Evolutionary conservation across 2,113 vertebrate genomes (phyloP).

Genomic region (Epinephelus fuscoguttatus): DNA sequence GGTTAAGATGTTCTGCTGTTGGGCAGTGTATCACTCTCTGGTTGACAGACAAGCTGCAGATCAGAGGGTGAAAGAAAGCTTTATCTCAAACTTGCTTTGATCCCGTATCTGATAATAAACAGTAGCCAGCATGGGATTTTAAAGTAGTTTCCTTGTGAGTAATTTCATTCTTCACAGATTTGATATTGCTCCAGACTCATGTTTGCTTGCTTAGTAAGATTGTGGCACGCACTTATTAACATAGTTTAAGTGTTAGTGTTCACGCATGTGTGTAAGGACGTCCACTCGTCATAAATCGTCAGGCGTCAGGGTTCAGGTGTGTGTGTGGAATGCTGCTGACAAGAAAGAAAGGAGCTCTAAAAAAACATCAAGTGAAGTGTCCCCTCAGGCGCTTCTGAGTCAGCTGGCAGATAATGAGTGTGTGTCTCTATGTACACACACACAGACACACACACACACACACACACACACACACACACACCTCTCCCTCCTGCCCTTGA

Average conservation of each 20-base stretch:
- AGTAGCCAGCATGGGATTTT: background rate
- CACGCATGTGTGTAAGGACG: background rate
- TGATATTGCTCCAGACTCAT: background rate
- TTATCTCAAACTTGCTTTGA: constrained; percentile 1
- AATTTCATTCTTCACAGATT: background rate
- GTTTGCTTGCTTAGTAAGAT: background rate
- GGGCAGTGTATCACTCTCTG: background rate
- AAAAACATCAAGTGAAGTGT: constrained; percentile 48
- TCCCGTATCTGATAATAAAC: background rate
- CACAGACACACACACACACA: too few species aligned
- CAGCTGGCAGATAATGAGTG: constrained; percentile 61
- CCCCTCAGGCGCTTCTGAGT: constrained; percentile 63
- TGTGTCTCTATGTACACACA: background rate
- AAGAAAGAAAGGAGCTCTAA: constrained; percentile 29
- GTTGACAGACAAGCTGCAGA: background rate
- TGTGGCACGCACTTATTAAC: background rate
- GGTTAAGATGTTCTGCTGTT: background rate
- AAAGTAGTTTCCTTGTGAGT: background rate
- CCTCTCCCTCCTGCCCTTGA: background rate
- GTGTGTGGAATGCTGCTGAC: constrained; percentile 70
- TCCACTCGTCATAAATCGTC: constrained; percentile 31
- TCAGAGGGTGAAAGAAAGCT: background rate
- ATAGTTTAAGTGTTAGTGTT: background rate
- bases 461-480: too few species aligned
- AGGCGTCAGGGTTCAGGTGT: constrained; percentile 61